Evolutionary conservation across 2,113 vertebrate species (phyloP).

Genomic region (Garra rufa): DNA sequence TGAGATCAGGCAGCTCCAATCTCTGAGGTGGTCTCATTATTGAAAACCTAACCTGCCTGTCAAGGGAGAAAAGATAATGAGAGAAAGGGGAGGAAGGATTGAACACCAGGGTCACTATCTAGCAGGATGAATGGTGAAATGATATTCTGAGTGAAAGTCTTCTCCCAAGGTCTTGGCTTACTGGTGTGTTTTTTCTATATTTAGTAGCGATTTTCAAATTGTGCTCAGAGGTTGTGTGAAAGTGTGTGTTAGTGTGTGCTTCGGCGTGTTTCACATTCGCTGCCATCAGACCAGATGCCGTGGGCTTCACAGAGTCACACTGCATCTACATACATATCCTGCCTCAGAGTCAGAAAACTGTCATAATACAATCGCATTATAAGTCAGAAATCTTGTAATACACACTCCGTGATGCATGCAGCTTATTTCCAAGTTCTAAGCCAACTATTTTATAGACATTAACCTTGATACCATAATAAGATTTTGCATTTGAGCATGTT

Average conservation of each 20-base stretch:
- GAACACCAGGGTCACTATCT: conserved; percentile 21
- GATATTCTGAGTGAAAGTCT: conserved; percentile 16
- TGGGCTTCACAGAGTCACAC: conserved; percentile 36
- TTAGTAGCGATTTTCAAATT: conserved; percentile 46
- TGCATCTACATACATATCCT: conserved; percentile 26
- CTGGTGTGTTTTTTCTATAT: conserved; percentile 41
- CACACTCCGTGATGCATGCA: not conserved
- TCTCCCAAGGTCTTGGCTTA: conserved; percentile 31
- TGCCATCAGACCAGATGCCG: conserved; percentile 44
- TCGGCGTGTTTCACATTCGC: conserved; percentile 31
- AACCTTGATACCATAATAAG: not conserved
- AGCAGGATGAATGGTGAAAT: conserved; percentile 29
- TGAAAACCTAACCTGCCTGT: not conserved
- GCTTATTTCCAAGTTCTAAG: not conserved
- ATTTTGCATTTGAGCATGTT: not conserved
- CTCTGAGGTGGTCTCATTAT: not conserved
- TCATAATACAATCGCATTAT: conserved; percentile 3
- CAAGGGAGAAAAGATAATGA: not conserved
- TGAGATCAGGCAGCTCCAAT: not conserved
- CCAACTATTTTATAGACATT: not conserved
- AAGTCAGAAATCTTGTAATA: not conserved
- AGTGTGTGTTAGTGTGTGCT: not conserved
- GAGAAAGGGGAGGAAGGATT: not conserved
- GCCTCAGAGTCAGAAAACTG: conserved; percentile 9
- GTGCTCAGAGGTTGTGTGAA: conserved; percentile 39